Conservation (phyloP, 1,140 invertebrate species). For the Saccostrea glomerata region DNA sequence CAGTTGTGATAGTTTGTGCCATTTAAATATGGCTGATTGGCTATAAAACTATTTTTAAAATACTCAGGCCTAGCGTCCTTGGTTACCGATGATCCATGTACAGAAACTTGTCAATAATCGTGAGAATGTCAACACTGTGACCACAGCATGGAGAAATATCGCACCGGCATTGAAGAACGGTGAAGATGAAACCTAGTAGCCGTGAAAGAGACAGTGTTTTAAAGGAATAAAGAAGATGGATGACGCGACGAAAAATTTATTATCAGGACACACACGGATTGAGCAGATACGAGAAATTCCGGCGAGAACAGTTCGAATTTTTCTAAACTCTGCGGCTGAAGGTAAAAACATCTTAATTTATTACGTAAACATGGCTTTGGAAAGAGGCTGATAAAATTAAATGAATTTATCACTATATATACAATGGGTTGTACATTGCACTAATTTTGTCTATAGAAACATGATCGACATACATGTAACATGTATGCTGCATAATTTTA, state of each 20-base stretch:
- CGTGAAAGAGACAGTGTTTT: neutral
- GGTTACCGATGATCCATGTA: slow-evolving; percentile 52
- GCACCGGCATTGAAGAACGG: neutral
- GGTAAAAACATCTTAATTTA: slow-evolving; percentile 50
- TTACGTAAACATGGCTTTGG: too few species aligned
- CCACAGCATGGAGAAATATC: neutral
- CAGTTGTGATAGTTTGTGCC: slow-evolving; percentile 32
- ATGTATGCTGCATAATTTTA: too few species aligned
- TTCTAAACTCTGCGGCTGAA: slow-evolving; percentile 63
- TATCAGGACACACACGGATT: slow-evolving; percentile 60
- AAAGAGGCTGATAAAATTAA: too few species aligned
- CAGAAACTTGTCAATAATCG: neutral
- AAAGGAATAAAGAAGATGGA: slow-evolving; percentile 35
- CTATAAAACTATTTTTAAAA: slow-evolving; percentile 39
- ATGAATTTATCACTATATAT: too few species aligned
- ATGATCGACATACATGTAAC: too few species aligned
- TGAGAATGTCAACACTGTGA: neutral
- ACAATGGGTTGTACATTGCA: too few species aligned
- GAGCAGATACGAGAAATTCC: slow-evolving; percentile 65
- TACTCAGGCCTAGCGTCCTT: slow-evolving; percentile 50
- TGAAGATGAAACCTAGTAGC: neutral
- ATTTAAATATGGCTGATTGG: slow-evolving; percentile 38
- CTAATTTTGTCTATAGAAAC: too few species aligned
- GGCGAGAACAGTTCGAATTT: slow-evolving; percentile 63
- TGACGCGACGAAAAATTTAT: slow-evolving; percentile 43